Conservation (phyloP, 2,888 invertebrate species). For the Lypha dubia region DNA sequence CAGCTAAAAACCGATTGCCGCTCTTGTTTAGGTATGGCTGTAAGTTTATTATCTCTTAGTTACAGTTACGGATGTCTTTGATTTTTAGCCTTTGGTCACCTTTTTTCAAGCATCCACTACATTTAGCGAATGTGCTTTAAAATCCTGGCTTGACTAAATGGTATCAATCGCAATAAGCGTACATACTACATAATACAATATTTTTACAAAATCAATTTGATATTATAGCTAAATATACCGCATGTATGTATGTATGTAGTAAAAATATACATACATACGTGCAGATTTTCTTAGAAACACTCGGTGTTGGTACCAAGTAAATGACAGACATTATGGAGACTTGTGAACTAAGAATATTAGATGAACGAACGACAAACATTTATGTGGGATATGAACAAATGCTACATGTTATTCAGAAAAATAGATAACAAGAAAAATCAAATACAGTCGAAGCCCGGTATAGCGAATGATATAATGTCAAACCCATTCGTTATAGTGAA, state of each 20-base stretch:
- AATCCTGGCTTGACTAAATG: conserved; percentile 46
- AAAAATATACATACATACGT: conserved; percentile 9
- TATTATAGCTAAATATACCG: conserved; percentile 44
- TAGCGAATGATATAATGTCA: too few species aligned
- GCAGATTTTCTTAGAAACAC: conserved; percentile 50
- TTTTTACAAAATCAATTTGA: conserved; percentile 54
- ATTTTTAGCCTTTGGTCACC: conserved; percentile 21
- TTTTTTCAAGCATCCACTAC: not conserved
- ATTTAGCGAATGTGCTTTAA: conserved; percentile 33
- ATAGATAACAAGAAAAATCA: not conserved
- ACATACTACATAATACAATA: too few species aligned
- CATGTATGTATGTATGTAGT: too few species aligned
- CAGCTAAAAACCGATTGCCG: too few species aligned
- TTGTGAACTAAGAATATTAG: not conserved
- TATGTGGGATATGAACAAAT: not conserved
- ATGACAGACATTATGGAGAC: conserved; percentile 60
- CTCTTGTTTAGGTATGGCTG: too few species aligned
- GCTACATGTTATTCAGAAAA: not conserved
- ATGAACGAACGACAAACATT: conserved; percentile 7
- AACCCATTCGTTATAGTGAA: too few species aligned
- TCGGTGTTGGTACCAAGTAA: conserved; percentile 1
- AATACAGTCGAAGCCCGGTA: too few species aligned
- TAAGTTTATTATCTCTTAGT: too few species aligned
- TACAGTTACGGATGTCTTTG: too few species aligned
- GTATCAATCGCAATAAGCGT: conserved; percentile 62